Conservation (phyloP, 2,888 invertebrate species). For the Saturnia japonica region DNA sequence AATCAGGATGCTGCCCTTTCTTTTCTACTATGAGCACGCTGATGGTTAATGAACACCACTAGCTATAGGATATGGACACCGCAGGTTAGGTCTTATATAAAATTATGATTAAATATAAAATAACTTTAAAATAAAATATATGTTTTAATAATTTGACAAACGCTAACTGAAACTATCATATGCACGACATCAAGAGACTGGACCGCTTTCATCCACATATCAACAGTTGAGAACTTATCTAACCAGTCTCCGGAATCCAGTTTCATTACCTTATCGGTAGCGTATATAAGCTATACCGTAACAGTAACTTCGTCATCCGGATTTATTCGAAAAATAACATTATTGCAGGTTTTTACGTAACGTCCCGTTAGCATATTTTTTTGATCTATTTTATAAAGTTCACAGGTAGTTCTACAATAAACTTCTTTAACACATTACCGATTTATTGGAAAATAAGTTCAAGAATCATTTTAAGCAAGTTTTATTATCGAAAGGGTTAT, state of each 20-base stretch:
- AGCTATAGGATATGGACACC: background rate
- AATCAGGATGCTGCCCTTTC: no score
- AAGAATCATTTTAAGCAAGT: no score
- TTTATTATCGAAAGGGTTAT: no score
- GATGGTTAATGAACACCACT: no score
- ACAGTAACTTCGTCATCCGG: background rate
- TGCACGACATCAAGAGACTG: slow-evolving; percentile 20
- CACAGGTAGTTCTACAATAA: no score
- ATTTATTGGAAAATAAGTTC: no score
- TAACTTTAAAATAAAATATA: background rate
- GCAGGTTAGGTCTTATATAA: no score
- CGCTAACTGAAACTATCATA: slow-evolving; percentile 14
- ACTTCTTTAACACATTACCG: no score
- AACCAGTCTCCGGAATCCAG: slow-evolving; percentile 21
- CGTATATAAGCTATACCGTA: background rate
- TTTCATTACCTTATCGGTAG: slow-evolving; percentile 18
- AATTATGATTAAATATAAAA: background rate
- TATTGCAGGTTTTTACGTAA: background rate
- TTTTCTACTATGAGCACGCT: no score
- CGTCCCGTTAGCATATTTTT: background rate
- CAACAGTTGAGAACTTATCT: slow-evolving; percentile 18
- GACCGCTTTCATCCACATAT: slow-evolving; percentile 35
- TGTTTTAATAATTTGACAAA: slow-evolving; percentile 4
- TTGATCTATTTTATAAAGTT: background rate
- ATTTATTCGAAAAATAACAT: slow-evolving; percentile 1